Percentiles rank a stretch among this genome's conserved stretches.
phyloP scores from a whole-genome alignment of 2,888 invertebrate species.

The Seladonia tumulorum region DNA sequence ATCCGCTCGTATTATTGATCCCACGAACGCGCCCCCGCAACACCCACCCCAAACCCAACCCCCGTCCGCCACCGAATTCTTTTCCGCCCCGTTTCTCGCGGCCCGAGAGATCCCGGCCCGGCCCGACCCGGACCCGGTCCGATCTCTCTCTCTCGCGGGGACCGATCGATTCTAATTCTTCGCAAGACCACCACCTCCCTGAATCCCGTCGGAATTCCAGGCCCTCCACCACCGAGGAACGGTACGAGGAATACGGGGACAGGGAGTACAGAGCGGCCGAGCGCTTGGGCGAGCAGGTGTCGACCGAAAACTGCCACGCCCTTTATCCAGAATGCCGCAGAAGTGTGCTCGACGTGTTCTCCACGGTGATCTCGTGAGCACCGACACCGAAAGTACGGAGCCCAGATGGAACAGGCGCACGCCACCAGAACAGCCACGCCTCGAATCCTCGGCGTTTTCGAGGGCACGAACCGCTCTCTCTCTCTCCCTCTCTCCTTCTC shows the following conservation, averaged over 20 bases:
- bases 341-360: conserved; percentile 87
- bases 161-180: conserved; percentile 51
- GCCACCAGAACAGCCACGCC: neutral
- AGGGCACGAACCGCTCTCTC: neutral
- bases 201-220: conserved; percentile 74
- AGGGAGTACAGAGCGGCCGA: conserved; percentile 91
- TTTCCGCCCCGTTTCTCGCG: conserved; percentile 38
- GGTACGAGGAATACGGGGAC: conserved; percentile 88
- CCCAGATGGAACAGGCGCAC: neutral
- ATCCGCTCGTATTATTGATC: conserved; percentile 57
- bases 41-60: conserved; percentile 7
- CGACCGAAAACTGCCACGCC: conserved; percentile 85
- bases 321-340: conserved; percentile 88
- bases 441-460: neutral
- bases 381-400: conserved; percentile 34
- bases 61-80: conserved; percentile 25
- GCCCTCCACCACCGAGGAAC: conserved; percentile 89
- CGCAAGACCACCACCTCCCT: conserved; percentile 6
- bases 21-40: conserved; percentile 13
- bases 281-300: conserved; percentile 86
- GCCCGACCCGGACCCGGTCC: neutral
- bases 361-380: conserved; percentile 67
- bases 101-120: neutral
- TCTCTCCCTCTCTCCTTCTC: neutral
- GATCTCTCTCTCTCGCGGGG: neutral